These are phyloP conservation scores for Labeo calbasu DNA, from an alignment of 2,797 vertebrate species.

Conservation along the genomic window DNA sequence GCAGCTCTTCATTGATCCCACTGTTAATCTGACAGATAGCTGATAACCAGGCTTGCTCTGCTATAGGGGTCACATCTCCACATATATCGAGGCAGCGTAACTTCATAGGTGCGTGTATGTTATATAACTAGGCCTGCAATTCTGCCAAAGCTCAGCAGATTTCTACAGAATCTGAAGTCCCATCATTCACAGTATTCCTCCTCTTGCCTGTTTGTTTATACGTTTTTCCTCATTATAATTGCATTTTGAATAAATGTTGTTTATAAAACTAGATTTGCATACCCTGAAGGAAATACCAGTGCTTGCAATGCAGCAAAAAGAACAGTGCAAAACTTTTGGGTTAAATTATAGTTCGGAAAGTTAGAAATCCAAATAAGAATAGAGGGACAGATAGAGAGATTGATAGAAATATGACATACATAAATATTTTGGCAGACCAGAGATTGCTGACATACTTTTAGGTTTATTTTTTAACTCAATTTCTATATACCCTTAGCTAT, in stretches of 20 bases:
- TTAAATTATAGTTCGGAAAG: constrained; percentile 13
- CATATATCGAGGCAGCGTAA: not conserved
- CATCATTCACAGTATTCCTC: constrained; percentile 20
- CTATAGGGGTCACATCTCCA: constrained; percentile 43
- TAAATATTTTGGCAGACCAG: not conserved
- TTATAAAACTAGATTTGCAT: constrained; percentile 21
- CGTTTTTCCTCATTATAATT: constrained; percentile 17
- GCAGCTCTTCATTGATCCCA: constrained; percentile 61
- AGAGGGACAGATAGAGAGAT: not conserved
- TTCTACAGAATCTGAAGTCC: constrained; percentile 3
- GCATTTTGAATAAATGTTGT: constrained; percentile 36
- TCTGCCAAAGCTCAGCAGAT: constrained; percentile 27
- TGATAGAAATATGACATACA: not conserved
- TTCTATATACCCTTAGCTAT: not conserved
- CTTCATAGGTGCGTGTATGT: constrained; percentile 4
- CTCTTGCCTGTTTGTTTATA: constrained; percentile 3
- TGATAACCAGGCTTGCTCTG: constrained; percentile 48
- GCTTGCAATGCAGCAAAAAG: not conserved
- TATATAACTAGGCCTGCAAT: constrained; percentile 15
- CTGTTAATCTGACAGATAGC: constrained; percentile 53
- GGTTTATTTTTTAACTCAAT: not conserved
- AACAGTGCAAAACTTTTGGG: not conserved
- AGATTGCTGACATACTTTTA: not conserved
- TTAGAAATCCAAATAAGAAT: not conserved
- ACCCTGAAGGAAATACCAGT: constrained; percentile 1